Conservation (phyloP, 2,797 vertebrate genomes). For the Labeo calbasu region DNA sequence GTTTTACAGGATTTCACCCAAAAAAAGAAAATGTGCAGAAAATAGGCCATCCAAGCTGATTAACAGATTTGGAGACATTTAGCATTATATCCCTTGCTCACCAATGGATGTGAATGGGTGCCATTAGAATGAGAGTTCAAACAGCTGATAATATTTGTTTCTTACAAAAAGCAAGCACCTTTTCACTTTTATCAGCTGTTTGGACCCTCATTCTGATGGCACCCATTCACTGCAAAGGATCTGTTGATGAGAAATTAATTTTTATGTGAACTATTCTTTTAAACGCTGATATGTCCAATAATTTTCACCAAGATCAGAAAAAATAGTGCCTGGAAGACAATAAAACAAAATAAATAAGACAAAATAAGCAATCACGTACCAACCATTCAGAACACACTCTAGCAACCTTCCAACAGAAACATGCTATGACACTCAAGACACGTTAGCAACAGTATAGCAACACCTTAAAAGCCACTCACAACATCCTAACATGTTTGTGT, state of each 20-base stretch:
- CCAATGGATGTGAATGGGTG: neutral
- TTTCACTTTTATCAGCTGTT: neutral
- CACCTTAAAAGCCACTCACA: neutral
- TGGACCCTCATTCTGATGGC: neutral
- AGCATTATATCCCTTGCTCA: neutral
- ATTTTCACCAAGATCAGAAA: neutral
- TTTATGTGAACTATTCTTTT: too few relatives aligned
- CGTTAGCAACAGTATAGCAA: neutral
- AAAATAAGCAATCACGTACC: neutral
- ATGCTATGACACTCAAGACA: neutral
- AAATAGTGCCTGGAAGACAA: neutral
- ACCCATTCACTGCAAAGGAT: neutral
- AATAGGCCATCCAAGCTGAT: neutral
- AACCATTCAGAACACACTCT: neutral
- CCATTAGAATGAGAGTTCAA: neutral
- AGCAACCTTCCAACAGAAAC: too few relatives aligned
- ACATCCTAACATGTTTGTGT: constrained; percentile 88
- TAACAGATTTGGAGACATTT: neutral
- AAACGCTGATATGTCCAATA: too few relatives aligned
- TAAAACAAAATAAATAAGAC: neutral
- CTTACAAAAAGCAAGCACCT: neutral
- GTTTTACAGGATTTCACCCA: neutral
- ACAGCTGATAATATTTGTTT: neutral
- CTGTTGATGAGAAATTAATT: too few relatives aligned
- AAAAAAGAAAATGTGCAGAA: neutral